Evolutionary conservation across 1,140 invertebrate species (phyloP), one percentile per base, ranked within the genome.

Genomic region (Mycetomoellerius zeteki): DNA sequence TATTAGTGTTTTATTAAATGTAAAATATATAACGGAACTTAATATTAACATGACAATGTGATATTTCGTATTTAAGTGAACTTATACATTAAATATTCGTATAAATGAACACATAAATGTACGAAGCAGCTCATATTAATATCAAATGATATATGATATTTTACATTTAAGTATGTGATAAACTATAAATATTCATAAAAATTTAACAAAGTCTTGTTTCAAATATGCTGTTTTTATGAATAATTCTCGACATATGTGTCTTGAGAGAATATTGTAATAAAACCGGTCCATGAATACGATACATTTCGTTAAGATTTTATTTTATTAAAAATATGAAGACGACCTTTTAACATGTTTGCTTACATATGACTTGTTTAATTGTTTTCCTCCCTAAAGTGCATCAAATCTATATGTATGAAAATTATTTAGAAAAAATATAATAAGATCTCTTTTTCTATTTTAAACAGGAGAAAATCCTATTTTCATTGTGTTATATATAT

Each of bases 51-150:
- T 16, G 64, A 50, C 14, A 50, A 78, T 78, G 14, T 30, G 14
- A 67, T 52, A 80, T 80, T 80, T 80, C 6, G 12, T 50, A 47
- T 64, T 21, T 19, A 78, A 78, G 27, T 65, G 7, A 14, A 64
- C 33, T 37, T 33, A 67, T 69, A 80, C 8, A 80, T 80, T 54
- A 80, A 67, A 80, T 52, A 80, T 50, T n/a, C 43, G 24, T 21
- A 33, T 65, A 67, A 80, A 54, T 67, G 14, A 52, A 80, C 30
- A 37, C 27, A n/a, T 30, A 78, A 67, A 65, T 65, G 43, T n/a
- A 30, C 3, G 14, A 80, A 52, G 21, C 3, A 65, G 43, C n/a
- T 80, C 65, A 78, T 52, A 33, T 65, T 43, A 33, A 21, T 78
- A 78, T 65, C 8, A 30, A 3, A 67, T 5, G 8, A 80, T 65